Base-by-base conservation (phyloP, 1,140 invertebrate species). In the Philotrypesis tridentata region DNA sequence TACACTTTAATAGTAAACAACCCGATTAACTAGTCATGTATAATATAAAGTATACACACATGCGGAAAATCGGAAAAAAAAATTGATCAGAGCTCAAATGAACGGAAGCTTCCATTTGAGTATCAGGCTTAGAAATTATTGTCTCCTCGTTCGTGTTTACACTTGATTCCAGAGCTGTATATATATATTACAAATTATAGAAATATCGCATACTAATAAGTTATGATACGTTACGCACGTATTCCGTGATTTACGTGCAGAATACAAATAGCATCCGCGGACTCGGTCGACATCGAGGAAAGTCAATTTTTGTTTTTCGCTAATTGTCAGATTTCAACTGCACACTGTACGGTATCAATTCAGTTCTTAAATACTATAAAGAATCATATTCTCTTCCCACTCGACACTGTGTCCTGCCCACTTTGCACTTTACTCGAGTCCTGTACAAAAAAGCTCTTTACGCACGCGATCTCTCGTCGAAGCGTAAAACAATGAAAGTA, bases 291-390 rank as follows among this genome's bases (percentile, higher is more conserved):
- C 61, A 61, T 21, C 21, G 61, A 27, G 17, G 17, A 60, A 60
- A 74, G 8, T 14, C 31, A 65, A 63, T 76, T 27, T 40, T 65
- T 40, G 37, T 76, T 27, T 40, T 65, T 40, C 31, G 27, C 11
- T 40, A 63, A 76, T 65, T 37, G 31, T 76, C 61, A 65, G 60
- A 75, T 76, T 65, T 33, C 17, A 74, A 76, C 74, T 65, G 21
- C 74, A 65, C 60, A 40, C 17, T 65, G 12, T 23, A 76, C n/a
- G n/a, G 6, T 63, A 63, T 65, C n/a, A 65, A 37, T 40, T 14
- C 8, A 12, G 37, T 40, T 48, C 37, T 25, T 74, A 74, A 33
- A 25, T 31, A 2, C n/a, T 60, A n/a, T n/a, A n/a, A 76, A 40
- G 37, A 17, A 25, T 40, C 23, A 11, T 65, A 37, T 65, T 63